Evolutionary conservation across 2,113 vertebrate species (phyloP), one percentile per base, ranked within the genome.

Genomic region (Marmota monax): DNA sequence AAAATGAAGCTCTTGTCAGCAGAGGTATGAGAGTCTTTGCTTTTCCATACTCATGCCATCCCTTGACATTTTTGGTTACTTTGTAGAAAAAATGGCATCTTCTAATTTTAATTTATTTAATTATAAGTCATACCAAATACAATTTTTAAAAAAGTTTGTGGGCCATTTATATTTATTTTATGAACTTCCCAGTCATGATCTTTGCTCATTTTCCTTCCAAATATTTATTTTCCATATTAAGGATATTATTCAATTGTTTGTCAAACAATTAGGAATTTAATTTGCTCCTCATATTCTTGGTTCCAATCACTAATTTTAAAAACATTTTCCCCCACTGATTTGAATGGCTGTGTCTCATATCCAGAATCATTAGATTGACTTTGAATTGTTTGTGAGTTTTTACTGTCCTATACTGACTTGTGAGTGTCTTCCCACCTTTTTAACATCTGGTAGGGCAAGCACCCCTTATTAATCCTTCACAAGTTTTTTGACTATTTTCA

Each of bases 161-260:
- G 56, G 39, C 58, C 17, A 37, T 61, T 17, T 69, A 37, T 56
- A 82, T 63, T 78, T 74, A 39, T 79, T 78, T 87, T n/a, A 65
- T 77, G 51, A 86, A 67, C 6, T 79, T 65, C 7, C 25, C 63
- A 2, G 45, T 90, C 20, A 17, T 58, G 74, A 23, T 53, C 90
- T 84, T 69, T 93, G 70, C 6, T 42, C 37, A 14, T 94, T 87
- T 88, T 77, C 72, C 85, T 84, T 96, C 88, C 45, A 73, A 95
- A 48, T 51, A 11, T 82, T 85, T 39, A 32, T 48, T 76, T 96
- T 70, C 45, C 29, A 67, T 34, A 27, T 76, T 58, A 86, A 63
- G 8, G 45, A 48, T 67, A 6, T 65, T 82, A 53, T 5, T 83
- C 53, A 86, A 1, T 42, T 65, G 39, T 73, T 37, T 93, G 63